Conservation (phyloP, 2,113 vertebrate species). For the Oreochromis niloticus region DNA sequence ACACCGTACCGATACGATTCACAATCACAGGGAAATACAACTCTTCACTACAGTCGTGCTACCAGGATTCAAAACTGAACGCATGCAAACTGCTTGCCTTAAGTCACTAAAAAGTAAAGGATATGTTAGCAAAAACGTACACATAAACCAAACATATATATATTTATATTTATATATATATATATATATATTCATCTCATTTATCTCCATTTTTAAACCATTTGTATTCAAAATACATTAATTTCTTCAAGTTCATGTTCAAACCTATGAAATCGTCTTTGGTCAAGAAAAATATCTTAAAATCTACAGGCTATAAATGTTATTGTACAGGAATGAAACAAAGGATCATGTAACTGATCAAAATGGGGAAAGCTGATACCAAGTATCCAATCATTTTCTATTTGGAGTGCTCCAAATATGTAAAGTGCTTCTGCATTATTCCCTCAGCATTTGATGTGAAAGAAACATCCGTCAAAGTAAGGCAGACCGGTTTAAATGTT, state of each 20-base stretch:
- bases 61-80: constrained; percentile 26
- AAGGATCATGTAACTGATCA: constrained; percentile 99
- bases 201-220: constrained; percentile 58
- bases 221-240: constrained; percentile 70
- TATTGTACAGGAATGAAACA: constrained; percentile 68
- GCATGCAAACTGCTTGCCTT: constrained; percentile 39
- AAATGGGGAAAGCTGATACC: constrained; percentile 81
- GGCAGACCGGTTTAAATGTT: constrained; percentile 59
- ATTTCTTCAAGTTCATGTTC: constrained; percentile 57
- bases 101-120: constrained; percentile 34
- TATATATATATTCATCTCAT: constrained; percentile 28
- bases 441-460: constrained; percentile 63
- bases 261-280: constrained; percentile 73
- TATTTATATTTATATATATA: constrained; percentile 33
- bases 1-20: constrained; percentile 35
- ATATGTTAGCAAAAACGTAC: constrained; percentile 40
- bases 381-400: constrained; percentile 87
- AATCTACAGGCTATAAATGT: constrained; percentile 70
- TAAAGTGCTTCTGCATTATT: constrained; percentile 96
- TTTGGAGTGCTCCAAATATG: constrained; percentile 89
- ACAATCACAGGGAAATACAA: constrained; percentile 45
- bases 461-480: constrained; percentile 68
- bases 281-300: constrained; percentile 76
- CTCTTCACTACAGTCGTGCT: constrained; percentile 43
- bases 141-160: constrained; percentile 16